Percentiles rank a stretch among this genome's conserved stretches.
phyloP scores from a whole-genome alignment of 2,797 vertebrate genomes.

The Sciurus vulgaris region DNA sequence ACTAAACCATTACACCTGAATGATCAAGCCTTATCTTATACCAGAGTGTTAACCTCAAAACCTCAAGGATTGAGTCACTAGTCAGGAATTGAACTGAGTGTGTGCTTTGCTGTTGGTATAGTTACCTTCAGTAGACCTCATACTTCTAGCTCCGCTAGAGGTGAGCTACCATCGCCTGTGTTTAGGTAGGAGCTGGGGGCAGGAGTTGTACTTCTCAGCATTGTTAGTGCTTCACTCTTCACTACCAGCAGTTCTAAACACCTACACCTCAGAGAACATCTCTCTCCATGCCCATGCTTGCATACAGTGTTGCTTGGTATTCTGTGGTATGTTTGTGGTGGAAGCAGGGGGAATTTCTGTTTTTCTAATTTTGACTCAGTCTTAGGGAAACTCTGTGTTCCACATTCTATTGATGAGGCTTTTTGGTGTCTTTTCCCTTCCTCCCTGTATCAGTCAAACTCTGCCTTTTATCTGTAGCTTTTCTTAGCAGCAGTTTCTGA shows the following conservation, averaged over 20 bases:
- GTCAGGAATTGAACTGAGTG: not conserved
- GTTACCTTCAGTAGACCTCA: not conserved
- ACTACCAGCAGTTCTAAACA: not conserved
- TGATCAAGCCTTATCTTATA: not conserved
- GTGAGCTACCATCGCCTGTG: too few species aligned
- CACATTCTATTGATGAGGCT: not conserved
- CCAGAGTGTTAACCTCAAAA: not conserved
- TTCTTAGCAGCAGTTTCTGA: not conserved
- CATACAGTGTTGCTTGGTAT: not conserved
- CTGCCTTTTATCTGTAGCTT: not conserved
- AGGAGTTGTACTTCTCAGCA: not conserved
- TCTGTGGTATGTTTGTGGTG: not conserved
- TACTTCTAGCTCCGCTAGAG: not conserved
- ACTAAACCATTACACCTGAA: not conserved
- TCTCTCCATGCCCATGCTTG: not conserved
- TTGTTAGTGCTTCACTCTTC: not conserved
- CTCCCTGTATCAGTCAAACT: not conserved
- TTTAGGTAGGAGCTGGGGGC: not conserved
- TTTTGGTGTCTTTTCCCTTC: not conserved
- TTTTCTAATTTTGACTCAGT: not conserved
- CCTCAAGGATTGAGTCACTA: not conserved
- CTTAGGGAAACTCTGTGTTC: not conserved
- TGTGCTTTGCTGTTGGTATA: not conserved
- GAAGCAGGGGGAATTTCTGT: not conserved
- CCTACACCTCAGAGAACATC: not conserved